phyloP scores from a whole-genome alignment of 1,140 invertebrate genomes.

The Caenorhabditis latens region DNA sequence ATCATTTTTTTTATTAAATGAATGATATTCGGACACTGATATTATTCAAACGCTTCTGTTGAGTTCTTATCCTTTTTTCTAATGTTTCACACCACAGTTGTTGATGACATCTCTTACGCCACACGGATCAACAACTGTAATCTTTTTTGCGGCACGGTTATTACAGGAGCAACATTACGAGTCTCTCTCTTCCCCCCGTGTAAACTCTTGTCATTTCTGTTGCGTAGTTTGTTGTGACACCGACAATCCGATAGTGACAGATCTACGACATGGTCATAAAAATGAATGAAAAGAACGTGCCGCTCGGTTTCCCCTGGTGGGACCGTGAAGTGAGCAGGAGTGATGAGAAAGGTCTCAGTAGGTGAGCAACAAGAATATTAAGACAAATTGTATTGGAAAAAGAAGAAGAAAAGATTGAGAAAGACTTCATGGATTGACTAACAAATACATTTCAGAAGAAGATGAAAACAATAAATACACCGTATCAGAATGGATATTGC shows the following conservation, averaged over 20 bases:
- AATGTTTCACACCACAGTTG: slow-evolving; percentile 36
- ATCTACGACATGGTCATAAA: slow-evolving; percentile 35
- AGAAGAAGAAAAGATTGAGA: not conserved
- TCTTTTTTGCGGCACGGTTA: slow-evolving; percentile 45
- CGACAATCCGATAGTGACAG: not conserved
- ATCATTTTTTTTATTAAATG: no score
- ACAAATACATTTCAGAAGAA: not conserved
- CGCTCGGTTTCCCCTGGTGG: not conserved
- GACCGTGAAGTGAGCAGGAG: not conserved
- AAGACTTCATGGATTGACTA: not conserved
- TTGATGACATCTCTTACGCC: slow-evolving; percentile 55
- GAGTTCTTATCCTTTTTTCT: no score
- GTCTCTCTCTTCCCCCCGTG: not conserved
- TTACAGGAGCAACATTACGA: slow-evolving; percentile 34
- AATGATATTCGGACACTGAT: no score
- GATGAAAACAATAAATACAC: slow-evolving; percentile 43
- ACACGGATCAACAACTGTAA: slow-evolving; percentile 31
- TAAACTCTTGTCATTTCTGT: not conserved
- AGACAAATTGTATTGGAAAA: not conserved
- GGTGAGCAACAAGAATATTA: no score
- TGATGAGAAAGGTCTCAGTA: no score
- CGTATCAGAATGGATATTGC: slow-evolving; percentile 51
- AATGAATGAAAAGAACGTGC: slow-evolving; percentile 8
- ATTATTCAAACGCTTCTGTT: no score
- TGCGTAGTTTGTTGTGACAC: slow-evolving; percentile 45